Evolutionary conservation across 1,140 invertebrate species (phyloP), one percentile per base, ranked within the genome.

Genomic region (Adoxophyes honmai): DNA sequence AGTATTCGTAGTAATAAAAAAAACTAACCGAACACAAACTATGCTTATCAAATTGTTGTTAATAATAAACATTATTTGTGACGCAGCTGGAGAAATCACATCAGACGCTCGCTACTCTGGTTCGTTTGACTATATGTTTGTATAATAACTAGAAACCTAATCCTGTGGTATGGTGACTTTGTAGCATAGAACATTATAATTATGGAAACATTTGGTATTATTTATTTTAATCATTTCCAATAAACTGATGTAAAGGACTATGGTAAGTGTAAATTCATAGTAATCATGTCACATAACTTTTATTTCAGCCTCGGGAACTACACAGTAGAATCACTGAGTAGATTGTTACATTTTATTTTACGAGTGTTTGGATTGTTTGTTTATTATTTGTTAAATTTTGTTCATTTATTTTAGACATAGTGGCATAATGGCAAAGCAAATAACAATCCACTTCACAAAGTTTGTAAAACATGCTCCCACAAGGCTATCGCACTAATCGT

Each of bases 391-490:
- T 60, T 64, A 55, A 38, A 42, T 68, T 62, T 70, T 58, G 62
- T 65, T 62, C 68, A 59, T 75, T 64, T 65, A 65, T 57, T 58
- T 56, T 76, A 78, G 83, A 87, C 83, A 86, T 86, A 81, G 78
- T 86, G 83, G 83, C 83, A 86, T 85, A 85, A 74, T 71, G 70
- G 68, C 69, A 76, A 62, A 64, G 38, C 37, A 62, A 75, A 73
- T 74, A 71, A 73, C 74, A 73, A 64, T 62, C 64, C 70, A 77
- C 68, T 61, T 66, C 39, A 37, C 33, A 65, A 66, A 55, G 60
- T 60, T 18, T 54, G 57, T 6, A 34, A n/a, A 28, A 28, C 6
- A 70, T 53, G 60, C 53, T 61, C 59, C 44, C 72, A 74, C 71
- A 63, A 61, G 54, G 70, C 72, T 61, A 61, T 62, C 67, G 73